These are phyloP conservation scores for Tetranychus truncatus DNA, from an alignment of 2,888 invertebrate species.

Conservation along the genomic window DNA sequence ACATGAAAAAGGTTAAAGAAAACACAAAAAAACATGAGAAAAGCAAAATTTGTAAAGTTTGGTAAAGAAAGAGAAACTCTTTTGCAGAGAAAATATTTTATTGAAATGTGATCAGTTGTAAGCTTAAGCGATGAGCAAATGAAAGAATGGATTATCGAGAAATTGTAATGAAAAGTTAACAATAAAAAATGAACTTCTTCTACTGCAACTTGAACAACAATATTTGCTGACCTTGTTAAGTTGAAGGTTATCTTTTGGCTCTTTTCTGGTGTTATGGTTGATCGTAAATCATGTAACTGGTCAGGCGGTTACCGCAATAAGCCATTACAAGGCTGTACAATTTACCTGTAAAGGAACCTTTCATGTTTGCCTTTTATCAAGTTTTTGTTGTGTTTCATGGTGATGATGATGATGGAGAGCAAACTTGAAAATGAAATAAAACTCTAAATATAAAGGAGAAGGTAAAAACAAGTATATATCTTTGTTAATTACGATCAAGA, in stretches of 20 bases:
- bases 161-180: too few relatives aligned
- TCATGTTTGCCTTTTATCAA: neutral
- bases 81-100: too few relatives aligned
- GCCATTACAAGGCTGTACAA: neutral
- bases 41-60: too few relatives aligned
- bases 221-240: neutral
- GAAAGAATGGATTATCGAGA: too few relatives aligned
- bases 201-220: neutral
- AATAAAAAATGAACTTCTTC: too few relatives aligned
- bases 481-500: neutral
- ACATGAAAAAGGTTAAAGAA: too few relatives aligned
- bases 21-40: too few relatives aligned
- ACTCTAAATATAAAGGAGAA: neutral
- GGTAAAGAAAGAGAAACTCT: too few relatives aligned
- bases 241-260: neutral
- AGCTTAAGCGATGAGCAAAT: too few relatives aligned
- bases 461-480: neutral
- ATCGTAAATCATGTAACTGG: conserved; percentile 1
- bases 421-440: neutral
- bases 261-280: neutral
- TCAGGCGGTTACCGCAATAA: neutral
- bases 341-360: neutral
- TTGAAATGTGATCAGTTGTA: too few relatives aligned
- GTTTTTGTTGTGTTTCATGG: neutral
- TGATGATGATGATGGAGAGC: neutral